Percentiles rank a stretch among this genome's conserved stretches.
Conservation (phyloP, 2,888 invertebrate genomes). For the Microplitis deprimator region DNA sequence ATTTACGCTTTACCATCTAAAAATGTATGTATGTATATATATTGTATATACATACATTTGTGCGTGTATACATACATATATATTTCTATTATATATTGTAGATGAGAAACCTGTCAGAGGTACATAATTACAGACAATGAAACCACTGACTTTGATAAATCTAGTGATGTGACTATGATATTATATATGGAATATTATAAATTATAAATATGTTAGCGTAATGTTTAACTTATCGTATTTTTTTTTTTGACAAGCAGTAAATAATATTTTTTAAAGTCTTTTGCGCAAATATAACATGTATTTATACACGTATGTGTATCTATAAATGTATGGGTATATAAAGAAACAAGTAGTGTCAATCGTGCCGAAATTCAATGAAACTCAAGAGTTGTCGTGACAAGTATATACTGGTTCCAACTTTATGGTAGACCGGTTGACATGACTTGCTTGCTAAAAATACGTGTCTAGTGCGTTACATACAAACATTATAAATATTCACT, state of each 20-base stretch:
- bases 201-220: not conserved
- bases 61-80: not conserved
- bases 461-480: conserved; percentile 49
- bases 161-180: not conserved
- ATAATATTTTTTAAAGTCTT: conserved; percentile 4
- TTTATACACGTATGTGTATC: not conserved
- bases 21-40: conserved; percentile 8
- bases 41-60: not conserved
- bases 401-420: conserved; percentile 20
- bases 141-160: conserved; percentile 23
- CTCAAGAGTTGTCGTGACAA: conserved; percentile 18
- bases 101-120: conserved; percentile 16
- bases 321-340: not conserved
- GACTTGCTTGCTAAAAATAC: conserved; percentile 68
- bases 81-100: not conserved
- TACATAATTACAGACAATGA: conserved; percentile 18
- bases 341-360: conserved; percentile 9
- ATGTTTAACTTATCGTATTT: conserved; percentile 3
- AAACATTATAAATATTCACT: conserved; percentile 61
- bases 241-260: not conserved
- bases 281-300: not conserved
- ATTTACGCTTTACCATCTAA: conserved; percentile 1
- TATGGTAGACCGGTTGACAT: conserved; percentile 61
- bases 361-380: conserved; percentile 28
- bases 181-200: not conserved